A percentile compares a stretch with the other conserved stretches of the same genome.
Evolutionary conservation across 2,797 vertebrate genomes (phyloP).

Genomic region (Molossus molossus): DNA sequence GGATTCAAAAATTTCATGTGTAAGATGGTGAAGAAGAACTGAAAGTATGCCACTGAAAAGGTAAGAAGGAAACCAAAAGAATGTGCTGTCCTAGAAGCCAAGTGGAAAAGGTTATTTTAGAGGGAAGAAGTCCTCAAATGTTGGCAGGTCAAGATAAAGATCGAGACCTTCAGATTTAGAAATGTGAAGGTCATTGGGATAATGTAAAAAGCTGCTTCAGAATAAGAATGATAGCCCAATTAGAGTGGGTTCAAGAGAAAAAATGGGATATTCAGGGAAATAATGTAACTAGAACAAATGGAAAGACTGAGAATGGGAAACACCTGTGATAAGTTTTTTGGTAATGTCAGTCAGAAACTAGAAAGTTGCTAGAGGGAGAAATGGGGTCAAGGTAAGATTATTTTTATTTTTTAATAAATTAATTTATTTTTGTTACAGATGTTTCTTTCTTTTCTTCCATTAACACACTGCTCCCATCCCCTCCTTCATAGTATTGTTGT

Average conservation of each 20-base stretch:
- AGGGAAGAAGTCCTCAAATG: not conserved
- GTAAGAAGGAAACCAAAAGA: not conserved
- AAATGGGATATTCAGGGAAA: not conserved
- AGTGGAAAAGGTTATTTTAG: not conserved
- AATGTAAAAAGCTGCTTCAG: conserved; percentile 16
- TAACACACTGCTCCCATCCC: too few relatives aligned
- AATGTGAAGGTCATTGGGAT: not conserved
- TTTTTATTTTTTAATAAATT: too few relatives aligned
- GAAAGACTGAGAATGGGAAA: not conserved
- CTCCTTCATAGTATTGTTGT: too few relatives aligned
- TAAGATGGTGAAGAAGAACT: not conserved
- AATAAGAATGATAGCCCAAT: not conserved
- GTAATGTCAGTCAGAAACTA: not conserved
- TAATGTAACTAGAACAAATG: not conserved
- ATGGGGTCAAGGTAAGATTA: not conserved
- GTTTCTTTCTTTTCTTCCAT: too few relatives aligned
- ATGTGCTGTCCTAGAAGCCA: not conserved
- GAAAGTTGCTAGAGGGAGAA: not conserved
- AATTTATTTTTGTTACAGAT: too few relatives aligned
- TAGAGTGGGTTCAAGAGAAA: not conserved
- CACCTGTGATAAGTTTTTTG: not conserved
- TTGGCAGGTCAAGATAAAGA: not conserved
- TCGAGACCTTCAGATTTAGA: not conserved
- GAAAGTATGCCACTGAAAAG: not conserved
- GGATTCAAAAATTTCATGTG: not conserved